These are phyloP conservation scores for Schizaphis graminum DNA, from an alignment of 2,888 invertebrate genomes.

Conservation along the genomic window DNA sequence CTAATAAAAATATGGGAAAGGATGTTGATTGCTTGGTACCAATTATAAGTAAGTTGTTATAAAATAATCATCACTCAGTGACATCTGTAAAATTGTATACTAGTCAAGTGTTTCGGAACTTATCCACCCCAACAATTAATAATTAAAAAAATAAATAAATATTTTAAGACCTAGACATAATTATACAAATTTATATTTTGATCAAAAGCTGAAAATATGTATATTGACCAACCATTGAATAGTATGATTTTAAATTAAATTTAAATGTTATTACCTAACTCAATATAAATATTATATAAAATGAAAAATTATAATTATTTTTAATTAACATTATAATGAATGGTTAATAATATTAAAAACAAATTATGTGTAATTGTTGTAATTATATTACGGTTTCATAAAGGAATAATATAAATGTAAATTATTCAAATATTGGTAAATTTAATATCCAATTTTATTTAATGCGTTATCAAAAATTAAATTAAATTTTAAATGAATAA, in stretches of 20 bases:
- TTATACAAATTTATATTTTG: neutral
- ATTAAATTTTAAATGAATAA: neutral
- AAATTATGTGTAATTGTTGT: neutral
- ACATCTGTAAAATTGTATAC: too few species aligned
- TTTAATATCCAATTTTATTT: neutral
- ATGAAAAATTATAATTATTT: neutral
- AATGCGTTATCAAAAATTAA: neutral
- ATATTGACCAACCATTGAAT: neutral
- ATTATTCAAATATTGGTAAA: neutral
- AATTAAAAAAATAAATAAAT: neutral
- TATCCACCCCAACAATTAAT: neutral
- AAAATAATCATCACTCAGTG: too few species aligned
- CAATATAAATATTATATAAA: neutral
- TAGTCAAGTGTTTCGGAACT: neutral
- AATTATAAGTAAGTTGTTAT: too few species aligned
- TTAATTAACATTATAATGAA: neutral
- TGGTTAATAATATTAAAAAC: neutral
- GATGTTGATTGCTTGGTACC: too few species aligned
- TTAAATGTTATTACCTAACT: neutral
- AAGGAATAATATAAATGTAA: neutral
- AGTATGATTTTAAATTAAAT: neutral
- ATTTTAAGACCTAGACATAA: neutral
- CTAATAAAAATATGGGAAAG: too few species aligned
- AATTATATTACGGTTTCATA: neutral
- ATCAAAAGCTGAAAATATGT: neutral